Evolutionary conservation across 1,140 invertebrate species (phyloP), one percentile per base, ranked within the genome.

Genomic region (Drosophila watanabei): DNA sequence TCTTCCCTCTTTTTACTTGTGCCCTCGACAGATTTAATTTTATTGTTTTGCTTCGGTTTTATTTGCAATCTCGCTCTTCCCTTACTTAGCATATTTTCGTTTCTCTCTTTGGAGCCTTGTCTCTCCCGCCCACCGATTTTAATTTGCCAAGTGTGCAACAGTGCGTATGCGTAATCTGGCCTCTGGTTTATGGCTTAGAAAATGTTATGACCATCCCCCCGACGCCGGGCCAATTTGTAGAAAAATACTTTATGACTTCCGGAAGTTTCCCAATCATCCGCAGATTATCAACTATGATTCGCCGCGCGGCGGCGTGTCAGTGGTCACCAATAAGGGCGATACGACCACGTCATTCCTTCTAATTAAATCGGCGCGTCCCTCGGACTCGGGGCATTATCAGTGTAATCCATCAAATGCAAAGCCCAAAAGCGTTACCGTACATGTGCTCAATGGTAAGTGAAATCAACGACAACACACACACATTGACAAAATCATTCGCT

Each of bases 271-370:
- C 5, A 46, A 39, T 75, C 54, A 59, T 66, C 81, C 69, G 54
- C 94, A 97, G 97, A 97, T 96, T 94, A 97, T 98, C 93, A 98
- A 97, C 95, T 98, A 98, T 94, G 97, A 98, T 93, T 98, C 97
- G 65, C 96, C 97, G 2, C 94, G 97, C 62, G 97, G 97, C 37
- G 97, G 97, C 2, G 97, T 93, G 20, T 93, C 92, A 10, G 96
- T 97, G 35, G 95, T 97, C 56, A 97, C 96, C 56, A 97, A 97
- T 93, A 96, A 97, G 89, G 96, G 96, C 45, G 95, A 96, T 82
- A 96, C 95, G 51, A 97, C 97, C 63, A 96, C 95, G 71, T 97
- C 96, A 82, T 97, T 96, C 92, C 94, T 97, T 64, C 94, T 97
- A 59, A 96, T 97, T 79, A 96, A 96, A 93, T 95, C 95, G 89